Evolutionary conservation across 2,888 invertebrate species (phyloP), one percentile per base, ranked within the genome.

Genomic region (Conchocele bisecta): DNA sequence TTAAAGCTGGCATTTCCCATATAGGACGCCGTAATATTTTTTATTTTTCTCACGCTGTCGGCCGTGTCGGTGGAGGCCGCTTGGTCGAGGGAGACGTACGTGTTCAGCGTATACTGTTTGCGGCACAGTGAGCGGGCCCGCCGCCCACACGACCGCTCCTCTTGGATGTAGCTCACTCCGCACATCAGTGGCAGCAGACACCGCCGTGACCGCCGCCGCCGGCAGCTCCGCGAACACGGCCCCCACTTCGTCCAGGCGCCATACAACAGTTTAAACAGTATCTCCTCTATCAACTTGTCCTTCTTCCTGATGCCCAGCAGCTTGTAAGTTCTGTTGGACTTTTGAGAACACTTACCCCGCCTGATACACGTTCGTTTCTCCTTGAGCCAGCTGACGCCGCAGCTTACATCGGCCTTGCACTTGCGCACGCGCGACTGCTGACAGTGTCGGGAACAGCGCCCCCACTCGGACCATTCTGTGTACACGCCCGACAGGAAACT

Each of bases 101-200:
- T 69, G 50, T 64, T 61, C 28, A 78, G 48, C 4, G 61, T 70
- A 65, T 75, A 83, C n/a, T 79, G 73, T 67, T 81, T 82, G 54
- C 96, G 95, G 89, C 97, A 97, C 86, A 94, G 94, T 60, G 95
- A 95, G 57, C 95, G 95, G 79, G 95, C 95, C 41, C 95, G 93
- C 89, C 95, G 96, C n/a, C n/a, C n/a, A 89, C 97, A 98, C 87
- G 95, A 95, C 2, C 96, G 96, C 6, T 95, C 95, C 91, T 97
- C 96, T 71, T 94, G 94, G 58, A 97, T 93, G 39, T 95, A 94
- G 88, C 95, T 94, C 46, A 94, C 94, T 1, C 95, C 95, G 86
- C 97, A 98, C 81, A 95, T 93, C 11, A 94, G 93, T 1, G 93
- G 93, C 84, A 94, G 93, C 85, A 93, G 93, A 91, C 97, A 97